Percentiles rank a stretch among this genome's conserved stretches.
Evolutionary conservation across 2,888 invertebrate genomes (phyloP).

Genomic region (Polydrusus pterygomalis): DNA sequence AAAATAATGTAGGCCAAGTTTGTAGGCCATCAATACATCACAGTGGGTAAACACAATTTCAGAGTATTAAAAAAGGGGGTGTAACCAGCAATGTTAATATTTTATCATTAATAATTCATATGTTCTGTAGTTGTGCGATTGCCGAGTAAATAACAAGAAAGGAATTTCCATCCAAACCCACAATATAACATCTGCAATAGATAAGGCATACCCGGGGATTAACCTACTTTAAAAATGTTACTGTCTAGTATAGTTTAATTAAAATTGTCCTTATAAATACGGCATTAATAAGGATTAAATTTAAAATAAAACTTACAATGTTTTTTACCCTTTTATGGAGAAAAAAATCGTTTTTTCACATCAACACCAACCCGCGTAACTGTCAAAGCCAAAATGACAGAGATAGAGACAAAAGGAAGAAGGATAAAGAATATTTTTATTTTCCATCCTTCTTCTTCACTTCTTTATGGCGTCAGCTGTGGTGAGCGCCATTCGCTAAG

Average conservation of each 20-base stretch:
- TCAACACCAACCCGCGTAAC: slow-evolving; percentile 41
- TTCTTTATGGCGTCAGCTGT: too few species aligned
- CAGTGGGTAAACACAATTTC: not conserved
- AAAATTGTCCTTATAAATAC: not conserved
- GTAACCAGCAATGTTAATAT: slow-evolving; percentile 18
- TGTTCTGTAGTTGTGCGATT: slow-evolving; percentile 24
- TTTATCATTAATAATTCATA: slow-evolving; percentile 15
- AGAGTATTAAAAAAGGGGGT: slow-evolving; percentile 15
- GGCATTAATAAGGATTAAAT: not conserved
- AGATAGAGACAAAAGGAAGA: too few species aligned
- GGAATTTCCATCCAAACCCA: slow-evolving; percentile 39
- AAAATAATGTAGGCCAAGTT: slow-evolving; percentile 36
- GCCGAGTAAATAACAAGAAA: slow-evolving; percentile 24
- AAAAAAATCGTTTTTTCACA: slow-evolving; percentile 30
- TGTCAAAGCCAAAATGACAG: slow-evolving; percentile 28
- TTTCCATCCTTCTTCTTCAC: not conserved
- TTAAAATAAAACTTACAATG: slow-evolving; percentile 23
- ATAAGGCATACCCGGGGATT: slow-evolving; percentile 12
- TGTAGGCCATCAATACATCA: slow-evolving; percentile 31
- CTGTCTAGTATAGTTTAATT: not conserved
- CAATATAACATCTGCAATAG: slow-evolving; percentile 39
- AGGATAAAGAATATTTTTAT: not conserved
- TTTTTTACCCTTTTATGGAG: slow-evolving; percentile 23
- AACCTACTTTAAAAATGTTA: slow-evolving; percentile 25
- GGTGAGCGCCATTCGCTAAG: too few species aligned